These are phyloP conservation scores for Anoplopoma fimbria DNA, from an alignment of 2,113 vertebrate species.

Conservation along the genomic window DNA sequence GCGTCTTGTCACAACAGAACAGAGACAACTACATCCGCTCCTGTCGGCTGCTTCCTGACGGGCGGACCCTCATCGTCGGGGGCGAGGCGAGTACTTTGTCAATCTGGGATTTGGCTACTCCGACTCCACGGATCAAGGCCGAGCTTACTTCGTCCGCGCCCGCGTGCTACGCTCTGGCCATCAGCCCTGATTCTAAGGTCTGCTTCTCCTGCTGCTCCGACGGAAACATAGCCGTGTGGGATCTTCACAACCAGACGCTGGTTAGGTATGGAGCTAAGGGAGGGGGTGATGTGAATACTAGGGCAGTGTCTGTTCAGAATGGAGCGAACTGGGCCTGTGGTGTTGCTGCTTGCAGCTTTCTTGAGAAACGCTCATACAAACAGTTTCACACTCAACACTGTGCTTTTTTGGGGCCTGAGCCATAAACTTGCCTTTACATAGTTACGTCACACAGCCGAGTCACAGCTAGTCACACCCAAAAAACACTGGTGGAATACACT, in stretches of 20 bases:
- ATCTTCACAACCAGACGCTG: constrained; percentile 97
- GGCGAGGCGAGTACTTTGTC: constrained; percentile 95
- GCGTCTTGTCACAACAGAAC: constrained; percentile 84
- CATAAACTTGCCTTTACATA: no score
- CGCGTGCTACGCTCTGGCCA: constrained; percentile 95
- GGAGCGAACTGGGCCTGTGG: no score
- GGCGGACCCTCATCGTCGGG: constrained; percentile 94
- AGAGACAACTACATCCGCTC: constrained; percentile 98
- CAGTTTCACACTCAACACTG: no score
- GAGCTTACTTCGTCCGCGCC: constrained; percentile 95
- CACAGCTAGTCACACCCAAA: no score
- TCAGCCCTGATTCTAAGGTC: constrained; percentile 97
- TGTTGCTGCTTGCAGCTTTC: no score
- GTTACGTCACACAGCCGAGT: no score
- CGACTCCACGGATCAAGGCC: constrained; percentile 95
- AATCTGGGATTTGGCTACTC: constrained; percentile 97
- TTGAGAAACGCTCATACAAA: no score
- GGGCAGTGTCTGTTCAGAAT: no score
- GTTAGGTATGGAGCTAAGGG: constrained; percentile 86
- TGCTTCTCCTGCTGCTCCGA: constrained; percentile 99
- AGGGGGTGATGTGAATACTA: not conserved
- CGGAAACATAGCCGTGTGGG: constrained; percentile 97
- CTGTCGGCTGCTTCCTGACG: constrained; percentile 96
- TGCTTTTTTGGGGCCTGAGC: no score
- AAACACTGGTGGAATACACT: no score